Evolutionary conservation across 37 sponge, comb jelly and placozoan species (phyloP).

Genomic region (Beroe forskalii): DNA sequence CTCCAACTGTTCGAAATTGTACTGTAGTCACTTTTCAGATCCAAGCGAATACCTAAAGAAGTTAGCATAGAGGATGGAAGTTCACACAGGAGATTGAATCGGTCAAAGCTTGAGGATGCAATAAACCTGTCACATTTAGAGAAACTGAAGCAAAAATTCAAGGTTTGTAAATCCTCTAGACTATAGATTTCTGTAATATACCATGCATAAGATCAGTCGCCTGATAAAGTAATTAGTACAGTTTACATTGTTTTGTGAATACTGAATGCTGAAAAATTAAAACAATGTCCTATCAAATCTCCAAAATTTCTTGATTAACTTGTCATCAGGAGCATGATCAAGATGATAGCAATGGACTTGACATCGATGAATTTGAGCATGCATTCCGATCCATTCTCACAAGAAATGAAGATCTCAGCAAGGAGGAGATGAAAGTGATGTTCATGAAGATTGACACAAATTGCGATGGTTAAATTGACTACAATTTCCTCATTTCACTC

Average conservation of each 20-base stretch:
- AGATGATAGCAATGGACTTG: conserved; percentile 83
- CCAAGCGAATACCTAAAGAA: conserved; percentile 4
- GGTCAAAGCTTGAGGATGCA: conserved; percentile 75
- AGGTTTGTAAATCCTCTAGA: conserved; percentile 66
- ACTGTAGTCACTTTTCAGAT: not conserved
- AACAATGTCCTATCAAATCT: no score
- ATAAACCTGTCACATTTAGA: conserved; percentile 80
- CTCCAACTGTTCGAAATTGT: no score
- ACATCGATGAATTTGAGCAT: conserved; percentile 81
- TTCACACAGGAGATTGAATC: conserved; percentile 19
- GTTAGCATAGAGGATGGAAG: not conserved
- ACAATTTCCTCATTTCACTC: no score
- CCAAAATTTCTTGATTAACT: no score
- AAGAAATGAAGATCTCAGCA: not conserved
- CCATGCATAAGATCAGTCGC: no score
- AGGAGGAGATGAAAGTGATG: conserved; percentile 74
- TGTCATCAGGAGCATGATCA: conserved; percentile 78
- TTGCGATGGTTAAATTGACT: conserved; percentile 75
- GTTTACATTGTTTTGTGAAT: no score
- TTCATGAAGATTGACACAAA: conserved; percentile 95
- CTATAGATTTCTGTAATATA: not conserved
- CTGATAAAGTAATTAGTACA: no score
- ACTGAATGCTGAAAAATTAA: no score
- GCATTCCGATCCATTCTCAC: conserved; percentile 57
- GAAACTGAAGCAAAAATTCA: conserved; percentile 81